Conservation (phyloP, 2,113 vertebrate genomes). For the Plestiodon gilberti region DNA sequence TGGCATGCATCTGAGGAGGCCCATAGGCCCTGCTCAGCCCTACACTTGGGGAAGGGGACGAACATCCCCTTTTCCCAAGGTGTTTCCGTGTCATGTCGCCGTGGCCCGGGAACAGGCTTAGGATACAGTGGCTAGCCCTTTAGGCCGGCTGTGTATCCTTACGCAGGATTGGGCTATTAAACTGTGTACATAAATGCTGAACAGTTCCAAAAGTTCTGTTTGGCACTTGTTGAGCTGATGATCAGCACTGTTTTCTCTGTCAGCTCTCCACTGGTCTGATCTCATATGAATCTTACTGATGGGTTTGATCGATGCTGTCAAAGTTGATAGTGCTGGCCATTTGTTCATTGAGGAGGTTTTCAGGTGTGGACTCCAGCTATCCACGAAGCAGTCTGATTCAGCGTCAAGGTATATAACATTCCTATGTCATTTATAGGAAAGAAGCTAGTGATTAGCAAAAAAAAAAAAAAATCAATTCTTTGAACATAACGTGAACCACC, state of each 20-base stretch:
- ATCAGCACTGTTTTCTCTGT: background rate
- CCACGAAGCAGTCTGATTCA: background rate
- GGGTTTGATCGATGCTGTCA: background rate
- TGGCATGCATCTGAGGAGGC: no score
- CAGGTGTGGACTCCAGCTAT: background rate
- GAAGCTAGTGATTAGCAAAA: background rate
- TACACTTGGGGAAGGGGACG: no score
- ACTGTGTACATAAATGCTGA: background rate
- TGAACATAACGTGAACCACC: no score
- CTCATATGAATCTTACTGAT: background rate
- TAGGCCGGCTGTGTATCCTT: no score
- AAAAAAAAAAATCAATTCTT: background rate
- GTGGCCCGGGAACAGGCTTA: background rate
- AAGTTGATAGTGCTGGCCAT: background rate
- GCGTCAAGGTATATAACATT: background rate
- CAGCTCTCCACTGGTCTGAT: background rate
- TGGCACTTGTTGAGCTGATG: background rate
- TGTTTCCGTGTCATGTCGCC: no score
- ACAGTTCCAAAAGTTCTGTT: background rate
- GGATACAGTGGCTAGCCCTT: no score
- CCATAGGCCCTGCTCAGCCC: no score
- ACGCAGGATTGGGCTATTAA: no score
- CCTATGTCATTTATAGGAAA: background rate
- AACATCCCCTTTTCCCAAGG: no score
- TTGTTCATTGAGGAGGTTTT: background rate